A percentile compares a stretch with the other conserved stretches of the same genome.
Conservation (phyloP, 1,140 invertebrate species). For the Stenopsyche tienmushanensis region DNA sequence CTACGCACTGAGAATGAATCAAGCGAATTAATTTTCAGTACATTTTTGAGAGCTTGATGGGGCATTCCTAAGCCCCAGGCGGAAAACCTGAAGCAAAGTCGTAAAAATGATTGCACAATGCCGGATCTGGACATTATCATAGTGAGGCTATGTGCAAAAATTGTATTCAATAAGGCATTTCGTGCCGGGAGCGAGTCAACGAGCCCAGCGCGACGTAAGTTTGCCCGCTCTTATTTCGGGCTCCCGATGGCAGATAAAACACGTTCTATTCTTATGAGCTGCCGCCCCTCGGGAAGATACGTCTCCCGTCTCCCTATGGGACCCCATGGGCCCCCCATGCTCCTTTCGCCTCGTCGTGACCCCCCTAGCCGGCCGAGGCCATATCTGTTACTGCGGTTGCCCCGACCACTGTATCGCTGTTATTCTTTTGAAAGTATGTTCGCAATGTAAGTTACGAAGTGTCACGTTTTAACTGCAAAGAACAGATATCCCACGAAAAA, state of each 20-base stretch:
- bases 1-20: no score
- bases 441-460: slow-evolving; percentile 20
- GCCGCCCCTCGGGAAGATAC: slow-evolving; percentile 28
- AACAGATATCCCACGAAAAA: slow-evolving; percentile 21
- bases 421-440: slow-evolving; percentile 35
- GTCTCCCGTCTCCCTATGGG: slow-evolving; percentile 9
- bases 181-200: slow-evolving; percentile 11
- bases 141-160: no score
- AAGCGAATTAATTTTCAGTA: no score
- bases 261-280: slow-evolving; percentile 42
- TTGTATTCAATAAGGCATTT: slow-evolving; percentile 21
- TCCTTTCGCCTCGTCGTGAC: neutral
- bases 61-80: no score
- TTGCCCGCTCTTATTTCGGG: slow-evolving; percentile 40
- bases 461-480: slow-evolving; percentile 36
- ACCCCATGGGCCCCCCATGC: neutral
- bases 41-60: no score
- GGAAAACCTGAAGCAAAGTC: no score
- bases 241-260: slow-evolving; percentile 41
- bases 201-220: slow-evolving; percentile 21
- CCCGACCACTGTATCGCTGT: slow-evolving; percentile 31
- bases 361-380: neutral
- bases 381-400: slow-evolving; percentile 27
- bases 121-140: no score
- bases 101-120: no score